A percentile compares a stretch with the other conserved stretches of the same genome.
Evolutionary conservation across 2,888 invertebrate genomes (phyloP).

Genomic region (Terebella lapidaria): DNA sequence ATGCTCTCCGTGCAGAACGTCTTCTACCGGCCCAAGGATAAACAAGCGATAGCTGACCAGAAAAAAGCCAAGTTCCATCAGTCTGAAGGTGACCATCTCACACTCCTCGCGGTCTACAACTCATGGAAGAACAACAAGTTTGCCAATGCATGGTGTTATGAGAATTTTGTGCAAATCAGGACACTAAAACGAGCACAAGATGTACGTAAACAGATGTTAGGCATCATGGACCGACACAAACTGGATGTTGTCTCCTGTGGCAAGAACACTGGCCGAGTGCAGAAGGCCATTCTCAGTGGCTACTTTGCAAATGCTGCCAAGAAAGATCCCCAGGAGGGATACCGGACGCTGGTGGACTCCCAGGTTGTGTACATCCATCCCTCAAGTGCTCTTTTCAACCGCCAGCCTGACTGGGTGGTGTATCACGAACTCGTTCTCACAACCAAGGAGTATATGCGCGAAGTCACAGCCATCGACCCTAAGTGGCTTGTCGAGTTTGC

Average conservation of each 20-base stretch:
- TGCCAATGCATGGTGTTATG: constrained; percentile 98
- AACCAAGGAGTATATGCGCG: constrained; percentile 98
- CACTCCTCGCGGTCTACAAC: constrained; percentile 95
- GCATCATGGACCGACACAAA: constrained; percentile 85
- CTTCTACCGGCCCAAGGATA: constrained; percentile 70
- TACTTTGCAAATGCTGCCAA: constrained; percentile 99
- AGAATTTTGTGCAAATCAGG: constrained; percentile 96
- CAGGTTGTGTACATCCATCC: constrained; percentile 98
- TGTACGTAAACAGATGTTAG: constrained; percentile 92
- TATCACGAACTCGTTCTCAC: constrained; percentile 98
- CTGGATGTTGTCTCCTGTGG: constrained; percentile 91
- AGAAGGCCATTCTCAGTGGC: constrained; percentile 95
- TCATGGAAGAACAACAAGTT: constrained; percentile 99
- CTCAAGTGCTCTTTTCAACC: constrained; percentile 92
- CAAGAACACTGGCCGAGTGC: constrained; percentile 88
- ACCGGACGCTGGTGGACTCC: constrained; percentile 93
- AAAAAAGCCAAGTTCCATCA: constrained; percentile 99
- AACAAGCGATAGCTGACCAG: constrained; percentile 84
- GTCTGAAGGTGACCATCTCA: constrained; percentile 95
- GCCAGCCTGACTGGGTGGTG: constrained; percentile 99
- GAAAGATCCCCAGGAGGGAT: constrained; percentile 96
- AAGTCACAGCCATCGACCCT: constrained; percentile 63
- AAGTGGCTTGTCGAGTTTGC: constrained; percentile 97
- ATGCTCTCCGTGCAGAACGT: constrained; percentile 99
- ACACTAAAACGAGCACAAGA: constrained; percentile 96